Base-by-base conservation (phyloP, 2,888 invertebrate species). In the Lasioglossum figueresi region DNA sequence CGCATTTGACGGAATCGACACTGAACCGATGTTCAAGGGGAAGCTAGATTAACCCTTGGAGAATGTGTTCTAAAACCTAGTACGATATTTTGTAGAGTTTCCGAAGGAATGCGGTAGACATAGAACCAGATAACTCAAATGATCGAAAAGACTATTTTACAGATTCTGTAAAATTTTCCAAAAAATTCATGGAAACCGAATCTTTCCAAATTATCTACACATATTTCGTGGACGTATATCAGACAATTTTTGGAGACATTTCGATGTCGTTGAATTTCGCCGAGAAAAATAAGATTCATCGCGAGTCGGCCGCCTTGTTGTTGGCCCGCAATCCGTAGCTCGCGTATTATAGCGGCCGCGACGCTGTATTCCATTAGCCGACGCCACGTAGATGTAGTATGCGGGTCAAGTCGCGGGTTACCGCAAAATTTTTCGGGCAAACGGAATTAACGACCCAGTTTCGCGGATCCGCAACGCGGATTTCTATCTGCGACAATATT, bases 371-470 rank as follows among this genome's bases (percentile, higher is more conserved):
- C 66, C 66, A 66, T 66, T 66, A 66, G 23, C 66, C 16, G 31
- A 23, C 63, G 63, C 63, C 63, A 31, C 66, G 66, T 19, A 66
- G 66, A 66, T 66, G 66, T 66, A 66, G 66, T 66, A 66, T 66
- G 66, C 66, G 66, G 66, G 66, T 66, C 66, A 66, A 66, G 66
- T 66, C 34, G 66, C 66, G 66, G 66, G 66, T 34, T 66, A 66
- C 66, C 66, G 23, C 66, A 66, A 66, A 66, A 66, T 66, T 66
- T 66, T 66, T 66, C 66, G 66, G 66, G 19, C 66, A 66, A 66
- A 66, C 66, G 34, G 66, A 66, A 66, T 66, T 34, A 66, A 66
- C 66, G 66, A 66, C 66, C 66, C 34, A 66, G 66, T 66, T 66
- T 66, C 66, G 66, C 34, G 34, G 23, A 34, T 31, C 66, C 66